Conservation (phyloP, 2,888 invertebrate genomes). For the Catocala fraxini region DNA sequence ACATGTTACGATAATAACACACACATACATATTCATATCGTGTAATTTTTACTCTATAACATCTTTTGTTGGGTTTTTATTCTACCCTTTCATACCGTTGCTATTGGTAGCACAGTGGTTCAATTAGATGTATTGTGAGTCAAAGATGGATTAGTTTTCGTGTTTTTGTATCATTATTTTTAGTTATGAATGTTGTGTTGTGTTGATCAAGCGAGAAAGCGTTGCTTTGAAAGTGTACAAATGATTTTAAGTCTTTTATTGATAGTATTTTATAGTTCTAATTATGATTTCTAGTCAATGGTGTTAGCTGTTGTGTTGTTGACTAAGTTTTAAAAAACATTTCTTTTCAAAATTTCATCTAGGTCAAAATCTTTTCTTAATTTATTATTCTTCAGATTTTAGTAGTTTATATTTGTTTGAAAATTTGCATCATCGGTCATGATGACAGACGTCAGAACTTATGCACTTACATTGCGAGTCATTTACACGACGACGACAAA, state of each 20-base stretch:
- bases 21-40: conserved; percentile 74
- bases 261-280: background rate
- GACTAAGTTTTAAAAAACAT: no score
- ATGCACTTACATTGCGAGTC: no score
- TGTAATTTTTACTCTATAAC: conserved; percentile 72
- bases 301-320: no score
- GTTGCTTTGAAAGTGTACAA: conserved; percentile 48
- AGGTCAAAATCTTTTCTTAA: no score
- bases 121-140: conserved; percentile 70
- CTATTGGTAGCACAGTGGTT: conserved; percentile 69
- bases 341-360: no score
- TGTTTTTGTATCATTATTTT: conserved; percentile 41
- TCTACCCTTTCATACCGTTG: conserved; percentile 68
- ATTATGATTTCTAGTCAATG: background rate
- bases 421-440: no score
- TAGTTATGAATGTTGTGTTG: conserved; percentile 41
- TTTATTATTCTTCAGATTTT: no score
- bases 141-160: conserved; percentile 60
- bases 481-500: no score
- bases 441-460: no score
- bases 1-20: conserved; percentile 69
- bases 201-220: conserved; percentile 36
- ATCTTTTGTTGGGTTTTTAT: conserved; percentile 71
- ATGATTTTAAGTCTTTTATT: conserved; percentile 9
- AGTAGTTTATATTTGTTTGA: no score